Conservation (phyloP, 2,888 invertebrate species). For the Stenotaenia linearis region DNA sequence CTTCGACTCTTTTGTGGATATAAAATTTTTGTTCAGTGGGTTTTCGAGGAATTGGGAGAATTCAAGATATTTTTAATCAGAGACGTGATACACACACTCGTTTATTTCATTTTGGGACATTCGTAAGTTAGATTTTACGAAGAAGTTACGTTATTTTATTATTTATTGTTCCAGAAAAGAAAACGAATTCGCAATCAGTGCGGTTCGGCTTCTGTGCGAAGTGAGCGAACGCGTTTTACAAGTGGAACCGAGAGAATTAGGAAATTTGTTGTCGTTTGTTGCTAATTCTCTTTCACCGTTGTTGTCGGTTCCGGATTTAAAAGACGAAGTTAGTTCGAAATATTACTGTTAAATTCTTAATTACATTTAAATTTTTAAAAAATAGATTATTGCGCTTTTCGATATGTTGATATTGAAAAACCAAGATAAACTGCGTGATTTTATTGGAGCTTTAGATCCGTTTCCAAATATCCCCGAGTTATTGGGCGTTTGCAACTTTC, state of each 20-base stretch:
- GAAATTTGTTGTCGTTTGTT: background rate
- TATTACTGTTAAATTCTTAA: too few species aligned
- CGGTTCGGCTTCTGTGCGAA: background rate
- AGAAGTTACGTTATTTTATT: background rate
- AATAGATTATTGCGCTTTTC: background rate
- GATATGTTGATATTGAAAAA: background rate
- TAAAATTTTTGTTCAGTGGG: background rate
- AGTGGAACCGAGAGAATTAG: background rate
- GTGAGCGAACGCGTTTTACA: background rate
- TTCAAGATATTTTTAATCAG: background rate
- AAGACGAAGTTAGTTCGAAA: background rate
- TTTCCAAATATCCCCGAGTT: slow-evolving; percentile 26
- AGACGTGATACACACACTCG: background rate
- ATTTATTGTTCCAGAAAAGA: background rate
- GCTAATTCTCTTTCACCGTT: background rate
- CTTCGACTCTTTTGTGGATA: background rate
- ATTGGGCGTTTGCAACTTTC: background rate
- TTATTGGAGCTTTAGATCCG: background rate
- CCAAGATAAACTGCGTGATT: background rate
- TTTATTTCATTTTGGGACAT: background rate
- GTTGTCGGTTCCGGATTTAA: background rate
- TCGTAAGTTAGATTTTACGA: background rate
- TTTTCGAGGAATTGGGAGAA: background rate
- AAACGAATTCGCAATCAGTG: background rate
- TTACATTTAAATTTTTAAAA: background rate